phyloP scores from a whole-genome alignment of 2,888 invertebrate genomes.

The Diabrotica balteata region DNA sequence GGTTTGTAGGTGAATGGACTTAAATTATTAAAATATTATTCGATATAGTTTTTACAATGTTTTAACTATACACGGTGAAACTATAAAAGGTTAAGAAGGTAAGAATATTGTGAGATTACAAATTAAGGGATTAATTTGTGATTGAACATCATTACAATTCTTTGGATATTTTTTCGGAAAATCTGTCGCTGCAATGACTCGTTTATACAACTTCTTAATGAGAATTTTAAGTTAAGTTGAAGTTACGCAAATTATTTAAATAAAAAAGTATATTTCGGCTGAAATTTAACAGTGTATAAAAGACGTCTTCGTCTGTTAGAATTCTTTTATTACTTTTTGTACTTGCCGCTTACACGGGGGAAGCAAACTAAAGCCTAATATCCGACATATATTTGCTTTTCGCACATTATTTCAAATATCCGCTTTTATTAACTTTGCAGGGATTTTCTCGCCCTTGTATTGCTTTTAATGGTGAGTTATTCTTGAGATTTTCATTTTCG shows the following conservation, averaged over 20 bases:
- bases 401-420: slow-evolving; percentile 35
- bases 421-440: slow-evolving; percentile 34
- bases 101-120: no score
- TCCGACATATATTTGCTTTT: slow-evolving; percentile 32
- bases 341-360: slow-evolving; percentile 27
- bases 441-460: slow-evolving; percentile 31
- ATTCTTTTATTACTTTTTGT: slow-evolving; percentile 31
- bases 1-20: no score
- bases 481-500: slow-evolving; percentile 21
- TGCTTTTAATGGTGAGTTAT: slow-evolving; percentile 29
- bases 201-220: no score
- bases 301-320: slow-evolving; percentile 10
- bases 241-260: neutral
- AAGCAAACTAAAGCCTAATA: slow-evolving; percentile 33
- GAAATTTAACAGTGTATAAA: slow-evolving; percentile 2
- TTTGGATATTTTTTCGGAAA: no score
- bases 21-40: no score
- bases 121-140: no score
- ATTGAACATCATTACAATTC: no score
- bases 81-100: no score
- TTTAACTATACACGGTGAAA: no score
- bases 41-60: no score
- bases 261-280: neutral
- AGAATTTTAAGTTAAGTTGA: no score
- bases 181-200: no score